Percentiles rank a stretch among this genome's conserved stretches.
Conservation (phyloP, 1,140 invertebrate species). For the Drosophila sturtevanti region DNA sequence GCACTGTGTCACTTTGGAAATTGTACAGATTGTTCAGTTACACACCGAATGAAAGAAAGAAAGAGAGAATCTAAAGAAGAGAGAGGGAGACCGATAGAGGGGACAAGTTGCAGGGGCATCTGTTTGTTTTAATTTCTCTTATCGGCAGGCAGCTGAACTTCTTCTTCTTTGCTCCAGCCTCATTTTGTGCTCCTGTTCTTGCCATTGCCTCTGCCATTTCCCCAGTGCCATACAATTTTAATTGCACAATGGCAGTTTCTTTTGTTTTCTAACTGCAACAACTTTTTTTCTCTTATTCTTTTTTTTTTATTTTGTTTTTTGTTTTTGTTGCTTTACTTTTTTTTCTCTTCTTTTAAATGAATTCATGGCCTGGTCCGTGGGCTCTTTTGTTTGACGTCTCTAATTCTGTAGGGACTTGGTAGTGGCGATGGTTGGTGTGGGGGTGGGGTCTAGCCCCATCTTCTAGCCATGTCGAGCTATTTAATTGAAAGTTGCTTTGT, state of each 20-base stretch:
- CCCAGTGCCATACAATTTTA: conserved; percentile 77
- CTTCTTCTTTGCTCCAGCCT: conserved; percentile 22
- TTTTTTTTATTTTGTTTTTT: conserved; percentile 77
- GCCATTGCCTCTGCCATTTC: conserved; percentile 26
- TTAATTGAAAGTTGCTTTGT: conserved; percentile 80
- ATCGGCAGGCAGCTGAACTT: conserved; percentile 66
- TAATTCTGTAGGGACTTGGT: conserved; percentile 67
- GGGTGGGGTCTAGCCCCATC: not conserved
- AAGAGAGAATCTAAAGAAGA: not conserved
- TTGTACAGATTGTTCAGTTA: conserved; percentile 66
- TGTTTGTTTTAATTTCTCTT: conserved; percentile 80
- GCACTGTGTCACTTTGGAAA: conserved; percentile 73
- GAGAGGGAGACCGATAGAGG: conserved; percentile 6
- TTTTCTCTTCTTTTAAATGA: conserved; percentile 51
- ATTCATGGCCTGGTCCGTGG: conserved; percentile 35
- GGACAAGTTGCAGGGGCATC: conserved; percentile 26
- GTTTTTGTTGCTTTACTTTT: conserved; percentile 26
- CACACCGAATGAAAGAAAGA: not conserved
- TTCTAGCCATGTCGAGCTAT: conserved; percentile 49
- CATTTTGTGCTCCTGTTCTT: not conserved
- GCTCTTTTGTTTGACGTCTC: conserved; percentile 72
- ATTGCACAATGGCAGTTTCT: conserved; percentile 75
- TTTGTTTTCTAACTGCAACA: conserved; percentile 74
- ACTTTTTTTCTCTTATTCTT: conserved; percentile 72
- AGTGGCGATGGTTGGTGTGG: conserved; percentile 5